These are phyloP conservation scores for Opisthograptis luteolata DNA, from an alignment of 2,888 invertebrate species.

Conservation along the genomic window DNA sequence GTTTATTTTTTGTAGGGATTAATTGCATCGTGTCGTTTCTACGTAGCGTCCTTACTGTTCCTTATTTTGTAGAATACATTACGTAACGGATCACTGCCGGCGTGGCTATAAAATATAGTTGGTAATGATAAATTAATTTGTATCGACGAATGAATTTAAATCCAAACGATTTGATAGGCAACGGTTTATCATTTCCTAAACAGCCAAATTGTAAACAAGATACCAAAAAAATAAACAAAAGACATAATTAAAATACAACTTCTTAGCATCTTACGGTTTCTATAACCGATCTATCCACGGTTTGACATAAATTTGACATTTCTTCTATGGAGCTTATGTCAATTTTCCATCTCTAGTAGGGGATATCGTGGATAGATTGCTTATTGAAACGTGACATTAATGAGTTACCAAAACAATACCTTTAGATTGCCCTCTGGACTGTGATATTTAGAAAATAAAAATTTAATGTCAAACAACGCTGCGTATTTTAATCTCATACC, in stretches of 20 bases:
- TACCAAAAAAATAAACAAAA: no score
- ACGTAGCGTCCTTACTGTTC: not conserved
- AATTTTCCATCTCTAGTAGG: no score
- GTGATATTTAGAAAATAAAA: conserved; percentile 56
- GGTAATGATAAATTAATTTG: conserved; percentile 1
- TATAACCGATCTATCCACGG: no score
- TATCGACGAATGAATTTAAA: not conserved
- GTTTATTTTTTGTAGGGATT: no score
- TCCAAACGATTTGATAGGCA: not conserved
- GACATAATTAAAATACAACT: no score
- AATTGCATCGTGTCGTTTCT: no score
- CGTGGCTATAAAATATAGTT: conserved; percentile 31
- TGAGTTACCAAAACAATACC: conserved; percentile 32
- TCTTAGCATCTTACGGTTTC: no score
- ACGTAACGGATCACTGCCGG: conserved; percentile 30
- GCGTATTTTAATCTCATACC: no score
- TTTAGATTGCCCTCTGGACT: conserved; percentile 51
- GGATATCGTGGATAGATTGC: no score
- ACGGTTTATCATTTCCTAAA: conserved; percentile 52
- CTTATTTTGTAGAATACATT: conserved; percentile 16
- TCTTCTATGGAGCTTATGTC: no score
- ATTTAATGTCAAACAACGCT: conserved; percentile 14
- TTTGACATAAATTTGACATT: no score
- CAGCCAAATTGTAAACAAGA: conserved; percentile 63
- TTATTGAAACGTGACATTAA: no score